Conservation (phyloP, 2,888 invertebrate genomes). For the Galerucella calmariensis region DNA sequence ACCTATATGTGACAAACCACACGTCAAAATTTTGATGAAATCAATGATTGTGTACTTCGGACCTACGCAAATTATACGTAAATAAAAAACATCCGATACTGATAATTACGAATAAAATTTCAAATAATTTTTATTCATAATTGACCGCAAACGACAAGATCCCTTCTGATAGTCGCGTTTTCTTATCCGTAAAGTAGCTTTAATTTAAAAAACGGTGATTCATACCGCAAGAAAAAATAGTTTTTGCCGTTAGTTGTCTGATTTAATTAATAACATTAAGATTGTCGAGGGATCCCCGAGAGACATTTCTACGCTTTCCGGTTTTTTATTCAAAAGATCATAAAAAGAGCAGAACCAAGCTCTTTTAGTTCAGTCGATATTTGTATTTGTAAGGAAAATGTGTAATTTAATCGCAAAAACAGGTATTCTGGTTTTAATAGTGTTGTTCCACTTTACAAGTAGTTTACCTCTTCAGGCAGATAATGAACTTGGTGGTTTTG, state of each 20-base stretch:
- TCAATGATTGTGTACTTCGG: too few relatives aligned
- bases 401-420: constrained; percentile 25
- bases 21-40: too few relatives aligned
- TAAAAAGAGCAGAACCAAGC: not conserved
- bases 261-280: constrained; percentile 1
- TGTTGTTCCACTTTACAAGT: constrained; percentile 22
- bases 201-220: not conserved
- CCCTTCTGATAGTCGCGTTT: not conserved
- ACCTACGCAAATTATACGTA: not conserved
- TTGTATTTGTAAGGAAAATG: not conserved
- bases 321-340: not conserved
- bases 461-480: constrained; percentile 26
- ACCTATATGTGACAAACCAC: too few relatives aligned
- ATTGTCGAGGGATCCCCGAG: constrained; percentile 3
- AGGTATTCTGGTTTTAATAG: constrained; percentile 33
- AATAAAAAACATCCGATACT: not conserved
- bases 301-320: constrained; percentile 1
- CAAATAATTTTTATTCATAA: not conserved
- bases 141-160: not conserved
- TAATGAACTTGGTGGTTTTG: not conserved
- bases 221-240: not conserved
- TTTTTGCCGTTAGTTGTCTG: not conserved
- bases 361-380: constrained; percentile 10
- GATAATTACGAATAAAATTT: not conserved
- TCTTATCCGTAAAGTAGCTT: not conserved